Evolutionary conservation across 1,140 invertebrate species (phyloP).

Genomic region (Leptinotarsa defecta): DNA sequence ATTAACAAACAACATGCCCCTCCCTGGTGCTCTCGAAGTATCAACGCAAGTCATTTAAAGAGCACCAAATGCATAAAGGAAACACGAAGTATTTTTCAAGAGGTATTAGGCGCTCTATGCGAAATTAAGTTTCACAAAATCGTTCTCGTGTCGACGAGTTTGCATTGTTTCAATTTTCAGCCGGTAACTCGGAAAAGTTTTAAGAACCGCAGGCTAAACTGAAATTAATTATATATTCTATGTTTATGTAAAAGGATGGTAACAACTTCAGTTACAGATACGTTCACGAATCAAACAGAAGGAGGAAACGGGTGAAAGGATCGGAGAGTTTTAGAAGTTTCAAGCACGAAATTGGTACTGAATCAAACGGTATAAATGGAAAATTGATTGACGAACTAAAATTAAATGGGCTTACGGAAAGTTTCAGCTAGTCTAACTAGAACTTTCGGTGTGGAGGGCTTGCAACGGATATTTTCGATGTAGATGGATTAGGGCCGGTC

Average conservation of each 20-base stretch:
- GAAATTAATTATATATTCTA: not conserved
- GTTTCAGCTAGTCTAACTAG: slow-evolving; percentile 1
- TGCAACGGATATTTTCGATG: slow-evolving; percentile 9
- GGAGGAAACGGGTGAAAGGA: not conserved
- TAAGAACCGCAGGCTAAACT: not conserved
- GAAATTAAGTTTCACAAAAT: not conserved
- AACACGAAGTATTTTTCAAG: not conserved
- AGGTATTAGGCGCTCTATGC: not conserved
- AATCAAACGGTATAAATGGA: slow-evolving; percentile 21
- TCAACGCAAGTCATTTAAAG: not conserved
- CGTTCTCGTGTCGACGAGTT: slow-evolving; percentile 2
- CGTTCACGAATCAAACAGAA: not conserved
- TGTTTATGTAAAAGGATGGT: not conserved
- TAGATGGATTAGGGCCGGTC: not conserved
- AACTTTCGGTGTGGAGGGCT: slow-evolving; percentile 7
- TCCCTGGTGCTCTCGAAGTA: too few relatives aligned
- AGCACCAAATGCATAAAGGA: not conserved
- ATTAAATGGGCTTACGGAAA: slow-evolving; percentile 20
- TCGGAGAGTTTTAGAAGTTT: not conserved
- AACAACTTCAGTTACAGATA: slow-evolving; percentile 4
- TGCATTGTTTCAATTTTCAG: slow-evolving; percentile 1
- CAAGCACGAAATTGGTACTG: not conserved
- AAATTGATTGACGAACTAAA: slow-evolving; percentile 10
- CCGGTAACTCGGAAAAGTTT: not conserved
- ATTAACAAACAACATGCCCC: too few relatives aligned